Conservation (phyloP, 2,888 invertebrate genomes). For the Eurytoma adleriae region DNA sequence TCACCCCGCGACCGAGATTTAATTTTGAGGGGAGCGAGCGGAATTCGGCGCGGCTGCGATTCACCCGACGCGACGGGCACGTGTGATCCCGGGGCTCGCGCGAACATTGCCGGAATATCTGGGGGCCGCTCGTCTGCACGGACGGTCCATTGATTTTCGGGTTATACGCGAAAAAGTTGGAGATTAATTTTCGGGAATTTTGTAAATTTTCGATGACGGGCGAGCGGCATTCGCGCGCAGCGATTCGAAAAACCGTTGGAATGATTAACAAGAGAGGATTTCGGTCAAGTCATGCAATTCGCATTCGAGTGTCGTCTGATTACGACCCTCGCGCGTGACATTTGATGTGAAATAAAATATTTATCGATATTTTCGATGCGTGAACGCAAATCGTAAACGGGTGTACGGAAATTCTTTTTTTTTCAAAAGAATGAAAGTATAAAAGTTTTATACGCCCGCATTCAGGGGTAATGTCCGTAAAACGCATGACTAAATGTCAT, state of each 20-base stretch:
- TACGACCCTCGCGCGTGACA: too few relatives aligned
- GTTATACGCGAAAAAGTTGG: conserved; percentile 1
- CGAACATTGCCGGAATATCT: too few relatives aligned
- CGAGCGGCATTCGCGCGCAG: too few relatives aligned
- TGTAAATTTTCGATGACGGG: neutral
- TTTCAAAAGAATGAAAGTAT: conserved; percentile 16
- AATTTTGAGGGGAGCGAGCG: neutral
- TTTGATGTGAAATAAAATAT: conserved; percentile 5
- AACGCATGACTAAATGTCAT: conserved; percentile 24
- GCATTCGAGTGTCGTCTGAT: too few relatives aligned
- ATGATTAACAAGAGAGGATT: too few relatives aligned
- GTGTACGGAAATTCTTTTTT: neutral
- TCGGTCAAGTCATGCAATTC: too few relatives aligned
- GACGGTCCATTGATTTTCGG: too few relatives aligned
- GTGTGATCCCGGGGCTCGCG: too few relatives aligned
- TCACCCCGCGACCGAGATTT: conserved; percentile 7
- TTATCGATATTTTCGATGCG: neutral
- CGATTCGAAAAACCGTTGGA: too few relatives aligned
- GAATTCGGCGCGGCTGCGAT: neutral
- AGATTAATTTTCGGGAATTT: conserved; percentile 35
- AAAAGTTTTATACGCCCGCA: conserved; percentile 15
- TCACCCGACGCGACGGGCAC: too few relatives aligned
- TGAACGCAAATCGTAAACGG: neutral
- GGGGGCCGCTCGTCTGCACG: too few relatives aligned
- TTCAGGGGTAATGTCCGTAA: conserved; percentile 30